Base-by-base conservation (phyloP, 2,888 invertebrate genomes). In the Thereva nobilitata region DNA sequence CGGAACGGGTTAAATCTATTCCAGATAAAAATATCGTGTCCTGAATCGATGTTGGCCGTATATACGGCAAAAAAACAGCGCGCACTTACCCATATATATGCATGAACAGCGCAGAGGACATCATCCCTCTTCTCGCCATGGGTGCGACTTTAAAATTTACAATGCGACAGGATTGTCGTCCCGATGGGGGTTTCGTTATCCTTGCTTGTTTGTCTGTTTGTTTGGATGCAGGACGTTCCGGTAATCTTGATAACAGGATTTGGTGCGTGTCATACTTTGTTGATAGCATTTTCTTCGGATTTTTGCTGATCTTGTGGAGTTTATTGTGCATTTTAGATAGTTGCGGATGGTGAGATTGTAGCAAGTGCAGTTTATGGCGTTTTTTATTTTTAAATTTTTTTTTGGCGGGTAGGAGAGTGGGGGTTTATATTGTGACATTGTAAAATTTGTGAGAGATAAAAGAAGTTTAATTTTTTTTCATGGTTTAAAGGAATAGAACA, bases 1-100 rank as follows among this genome's bases (percentile, higher is more conserved):
- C 71, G 71, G 70, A 70, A 73, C 72, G 71, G 70, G 71, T 72
- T 71, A 70, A 73, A 73, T 70, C 71, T 71, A 71, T 73, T 72
- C 71, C 67, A 69, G 70, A 70, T 71, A 71, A 73, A 72, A 72
- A 71, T 23, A 70, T 67, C 53, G 44, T 38, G 54, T 38, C 54
- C 56, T 34, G 44, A 42, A 56, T 23, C 23, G 23, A 23, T 23
- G 23, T 23, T 2, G 23, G 23, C 23, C 12, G 42, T 3, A 7
- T 8, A n/a, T 41, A 23, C n/a, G 4, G 38, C 40, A 7, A 49
- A 49, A 5, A 49, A 40, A 40, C 37, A 52, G 23, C 3, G 38
- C 38, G 37, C 38, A 10, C 40, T 38, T 10, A 53, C 37, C 53
- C 40, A 38, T 12, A 34, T 44, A 44, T 44, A 34, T 23, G 23